A percentile compares a stretch with the other conserved stretches of the same genome.
Conservation (phyloP, 1,140 invertebrate genomes). For the Zaprionus capensis region DNA sequence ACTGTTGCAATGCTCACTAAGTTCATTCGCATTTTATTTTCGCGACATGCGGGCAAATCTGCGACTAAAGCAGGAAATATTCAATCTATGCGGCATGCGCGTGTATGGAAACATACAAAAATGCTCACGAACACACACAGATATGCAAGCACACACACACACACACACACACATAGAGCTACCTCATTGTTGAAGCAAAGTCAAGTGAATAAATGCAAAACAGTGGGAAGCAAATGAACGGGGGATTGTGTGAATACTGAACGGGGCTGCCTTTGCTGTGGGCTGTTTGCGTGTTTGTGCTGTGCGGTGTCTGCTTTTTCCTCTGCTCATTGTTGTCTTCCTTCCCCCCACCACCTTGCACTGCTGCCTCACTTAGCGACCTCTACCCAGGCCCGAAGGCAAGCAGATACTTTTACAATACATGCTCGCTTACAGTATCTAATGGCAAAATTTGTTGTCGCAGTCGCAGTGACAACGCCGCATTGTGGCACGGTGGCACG, state of each 20-base stretch:
- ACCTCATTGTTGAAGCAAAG: slow-evolving; percentile 75
- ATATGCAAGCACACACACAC: slow-evolving; percentile 12
- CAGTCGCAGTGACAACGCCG: slow-evolving; percentile 39
- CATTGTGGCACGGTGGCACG: neutral
- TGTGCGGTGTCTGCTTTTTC: slow-evolving; percentile 10
- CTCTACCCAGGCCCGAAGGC: slow-evolving; percentile 23
- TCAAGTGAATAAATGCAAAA: slow-evolving; percentile 79
- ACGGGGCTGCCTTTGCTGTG: slow-evolving; percentile 14
- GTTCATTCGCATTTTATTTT: slow-evolving; percentile 9
- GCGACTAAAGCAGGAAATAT: slow-evolving; percentile 71
- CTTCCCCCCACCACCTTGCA: neutral
- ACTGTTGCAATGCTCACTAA: neutral
- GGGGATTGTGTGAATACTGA: slow-evolving; percentile 3
- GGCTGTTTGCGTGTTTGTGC: slow-evolving; percentile 29
- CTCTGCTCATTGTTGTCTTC: slow-evolving; percentile 1
- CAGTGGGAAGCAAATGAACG: slow-evolving; percentile 65
- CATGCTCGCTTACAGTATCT: slow-evolving; percentile 68
- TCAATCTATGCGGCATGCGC: slow-evolving; percentile 71
- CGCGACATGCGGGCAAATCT: slow-evolving; percentile 64
- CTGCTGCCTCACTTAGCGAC: neutral
- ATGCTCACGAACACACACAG: slow-evolving; percentile 5
- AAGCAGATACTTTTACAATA: slow-evolving; percentile 55
- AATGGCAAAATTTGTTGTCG: slow-evolving; percentile 73
- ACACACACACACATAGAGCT: slow-evolving; percentile 27
- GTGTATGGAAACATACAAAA: slow-evolving; percentile 25